Percentiles rank a stretch among this genome's conserved stretches.
These are phyloP conservation scores for Bugula neritina DNA, from an alignment of 2,888 invertebrate genomes.

Conservation along the genomic window DNA sequence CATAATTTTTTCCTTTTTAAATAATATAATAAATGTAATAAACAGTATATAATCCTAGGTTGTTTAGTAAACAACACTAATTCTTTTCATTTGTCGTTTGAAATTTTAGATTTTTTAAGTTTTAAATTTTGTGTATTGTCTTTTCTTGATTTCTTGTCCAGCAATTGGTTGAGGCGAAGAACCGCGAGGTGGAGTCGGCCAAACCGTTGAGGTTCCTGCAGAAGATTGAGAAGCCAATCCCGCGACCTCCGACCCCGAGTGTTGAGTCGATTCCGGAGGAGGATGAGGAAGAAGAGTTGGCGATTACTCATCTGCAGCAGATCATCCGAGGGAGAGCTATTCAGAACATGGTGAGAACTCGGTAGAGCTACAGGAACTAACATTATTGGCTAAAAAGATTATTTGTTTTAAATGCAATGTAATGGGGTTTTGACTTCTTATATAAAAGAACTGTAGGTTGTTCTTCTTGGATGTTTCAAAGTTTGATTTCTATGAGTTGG, in stretches of 20 bases:
- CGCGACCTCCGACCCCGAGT: conserved; percentile 52
- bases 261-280: conserved; percentile 48
- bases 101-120: too few relatives aligned
- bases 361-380: too few relatives aligned
- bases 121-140: too few relatives aligned
- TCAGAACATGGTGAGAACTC: conserved; percentile 62
- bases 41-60: background rate
- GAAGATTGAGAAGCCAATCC: conserved; percentile 54
- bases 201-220: conserved; percentile 51
- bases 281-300: conserved; percentile 57
- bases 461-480: too few relatives aligned
- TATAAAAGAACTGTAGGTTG: too few relatives aligned
- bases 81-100: background rate
- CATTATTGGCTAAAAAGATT: too few relatives aligned
- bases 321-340: conserved; percentile 67
- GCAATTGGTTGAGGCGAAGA: conserved; percentile 40
- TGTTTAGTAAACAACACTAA: background rate
- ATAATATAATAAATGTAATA: too few relatives aligned
- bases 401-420: too few relatives aligned
- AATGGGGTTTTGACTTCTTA: too few relatives aligned
- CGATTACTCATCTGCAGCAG: conserved; percentile 63
- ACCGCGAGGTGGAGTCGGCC: conserved; percentile 37
- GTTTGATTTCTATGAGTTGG: too few relatives aligned
- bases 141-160: background rate
- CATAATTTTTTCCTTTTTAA: too few relatives aligned